These are phyloP conservation scores for Limnephilus lunatus DNA, from an alignment of 2,888 invertebrate species.

Conservation along the genomic window DNA sequence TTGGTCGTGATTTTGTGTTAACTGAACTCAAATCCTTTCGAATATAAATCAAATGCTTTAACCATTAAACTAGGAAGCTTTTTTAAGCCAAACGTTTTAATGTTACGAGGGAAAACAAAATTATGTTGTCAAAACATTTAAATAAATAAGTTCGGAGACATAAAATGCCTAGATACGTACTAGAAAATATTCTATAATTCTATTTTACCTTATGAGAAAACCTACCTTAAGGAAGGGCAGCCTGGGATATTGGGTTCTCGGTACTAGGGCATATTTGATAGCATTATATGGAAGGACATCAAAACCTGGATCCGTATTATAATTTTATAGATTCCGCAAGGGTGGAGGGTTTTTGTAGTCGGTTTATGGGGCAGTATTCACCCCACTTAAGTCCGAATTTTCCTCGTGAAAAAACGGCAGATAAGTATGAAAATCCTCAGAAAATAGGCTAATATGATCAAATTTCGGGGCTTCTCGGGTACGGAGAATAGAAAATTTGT, in stretches of 20 bases:
- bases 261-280: background rate
- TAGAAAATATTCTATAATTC: background rate
- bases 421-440: slow-evolving; percentile 33
- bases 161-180: background rate
- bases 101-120: too few species aligned
- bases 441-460: slow-evolving; percentile 30
- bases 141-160: background rate
- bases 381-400: slow-evolving; percentile 39
- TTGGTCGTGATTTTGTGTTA: too few species aligned
- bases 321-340: slow-evolving; percentile 39
- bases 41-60: too few species aligned
- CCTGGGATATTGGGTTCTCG: background rate
- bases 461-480: background rate
- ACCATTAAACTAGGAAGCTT: too few species aligned
- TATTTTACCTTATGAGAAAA: background rate
- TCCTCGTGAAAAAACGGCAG: slow-evolving; percentile 30
- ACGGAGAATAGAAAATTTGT: background rate
- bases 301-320: slow-evolving; percentile 32
- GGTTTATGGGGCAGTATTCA: slow-evolving; percentile 40
- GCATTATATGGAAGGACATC: slow-evolving; percentile 24
- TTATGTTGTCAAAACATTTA: background rate
- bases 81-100: too few species aligned
- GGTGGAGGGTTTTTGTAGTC: slow-evolving; percentile 32
- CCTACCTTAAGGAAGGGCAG: slow-evolving; percentile 7
- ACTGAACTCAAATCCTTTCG: too few species aligned